Evolutionary conservation across 1,140 invertebrate genomes (phyloP).

Genomic region (Hydropsyche tenuis): DNA sequence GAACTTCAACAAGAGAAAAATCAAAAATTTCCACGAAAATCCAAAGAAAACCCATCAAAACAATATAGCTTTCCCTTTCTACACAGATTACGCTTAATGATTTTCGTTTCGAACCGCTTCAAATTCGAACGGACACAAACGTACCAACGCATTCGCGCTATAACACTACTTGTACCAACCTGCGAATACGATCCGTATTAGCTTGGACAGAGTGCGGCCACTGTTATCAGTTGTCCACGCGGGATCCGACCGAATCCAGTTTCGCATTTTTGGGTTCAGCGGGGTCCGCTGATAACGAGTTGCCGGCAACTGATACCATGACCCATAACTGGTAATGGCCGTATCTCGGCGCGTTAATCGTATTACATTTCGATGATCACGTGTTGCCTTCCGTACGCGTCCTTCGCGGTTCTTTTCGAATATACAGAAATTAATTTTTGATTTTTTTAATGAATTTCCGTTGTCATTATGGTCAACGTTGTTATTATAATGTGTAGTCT

Average conservation of each 20-base stretch:
- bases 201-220: not conserved
- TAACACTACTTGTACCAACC: too few relatives aligned
- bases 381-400: too few relatives aligned
- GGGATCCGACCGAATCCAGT: conserved; percentile 42
- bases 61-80: conserved; percentile 40
- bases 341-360: not conserved
- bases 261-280: conserved; percentile 48
- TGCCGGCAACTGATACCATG: conserved; percentile 37
- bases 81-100: not conserved
- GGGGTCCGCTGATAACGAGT: conserved; percentile 41
- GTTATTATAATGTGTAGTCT: too few relatives aligned
- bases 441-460: too few relatives aligned
- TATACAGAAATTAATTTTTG: too few relatives aligned
- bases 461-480: too few relatives aligned
- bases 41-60: not conserved
- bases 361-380: too few relatives aligned
- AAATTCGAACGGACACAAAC: too few relatives aligned
- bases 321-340: conserved; percentile 47
- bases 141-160: too few relatives aligned
- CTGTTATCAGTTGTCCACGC: conserved; percentile 36
- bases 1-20: too few relatives aligned
- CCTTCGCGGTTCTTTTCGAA: too few relatives aligned
- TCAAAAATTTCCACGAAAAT: too few relatives aligned
- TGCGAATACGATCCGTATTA: not conserved
- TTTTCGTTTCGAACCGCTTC: conserved; percentile 20